Evolutionary conservation across 1,140 invertebrate species (phyloP), one percentile per base, ranked within the genome.

Genomic region (Microplitis demolitor): DNA sequence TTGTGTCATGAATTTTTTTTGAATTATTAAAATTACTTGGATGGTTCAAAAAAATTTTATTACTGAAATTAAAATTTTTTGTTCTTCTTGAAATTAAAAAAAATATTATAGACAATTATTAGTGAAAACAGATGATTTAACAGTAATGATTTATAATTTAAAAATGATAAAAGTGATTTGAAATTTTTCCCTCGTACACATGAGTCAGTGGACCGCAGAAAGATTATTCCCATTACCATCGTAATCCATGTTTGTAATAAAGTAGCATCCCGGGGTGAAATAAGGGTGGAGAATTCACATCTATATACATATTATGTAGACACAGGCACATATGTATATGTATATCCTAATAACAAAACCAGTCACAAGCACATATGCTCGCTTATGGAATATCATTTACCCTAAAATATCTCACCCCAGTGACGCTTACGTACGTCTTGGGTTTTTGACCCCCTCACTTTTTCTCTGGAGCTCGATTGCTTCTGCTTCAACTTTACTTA

Each of bases 201-300:
- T 75, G 70, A 72, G 70, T 70, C 71, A 73, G 56, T 66, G 35
- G 69, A 33, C 54, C 39, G 50, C 51, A 79, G 79, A 81, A 80
- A 86, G 81, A 78, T 81, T 45, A 45, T 45, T 85, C 82, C 84
- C 83, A 86, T 87, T 86, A 45, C 85, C 80, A 76, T 80, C 74
- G 82, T 87, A 87, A 87, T 87, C 85, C 85, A 80, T 86, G 84
- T 86, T 86, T 86, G 85, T 84, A 87, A 87, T 87, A 87, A 87
- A 85, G 79, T 81, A 84, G 82, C 82, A 76, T 81, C 82, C 84
- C 78, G 80, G 83, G 83, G 83, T 79, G 75, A 45, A 24, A 45
- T 45, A 77, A 11, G 51, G 58, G 54, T 72, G 78, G 74, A 75
- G 64, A 73, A 62, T 53, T 9, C 50, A 13, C 11, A 67, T 31